phyloP scores from a whole-genome alignment of 1,140 invertebrate species.

The Goniozus legneri region DNA sequence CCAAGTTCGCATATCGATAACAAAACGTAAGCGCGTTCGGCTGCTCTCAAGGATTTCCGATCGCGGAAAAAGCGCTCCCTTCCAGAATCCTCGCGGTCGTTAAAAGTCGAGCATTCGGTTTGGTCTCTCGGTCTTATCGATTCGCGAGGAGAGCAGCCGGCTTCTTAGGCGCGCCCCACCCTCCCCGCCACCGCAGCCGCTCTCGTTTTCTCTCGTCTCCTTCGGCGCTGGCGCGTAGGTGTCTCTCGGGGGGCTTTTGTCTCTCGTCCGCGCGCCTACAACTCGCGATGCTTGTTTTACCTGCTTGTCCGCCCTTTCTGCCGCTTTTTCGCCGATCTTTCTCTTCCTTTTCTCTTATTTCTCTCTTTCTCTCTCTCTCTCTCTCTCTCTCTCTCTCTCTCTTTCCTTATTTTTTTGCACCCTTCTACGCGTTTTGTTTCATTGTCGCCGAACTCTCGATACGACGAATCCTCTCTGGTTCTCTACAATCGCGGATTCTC shows the following conservation, averaged over 20 bases:
- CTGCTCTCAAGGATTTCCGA: too few relatives aligned
- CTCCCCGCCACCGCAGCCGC: too few relatives aligned
- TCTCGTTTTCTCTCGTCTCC: background rate
- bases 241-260: background rate
- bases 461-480: background rate
- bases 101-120: too few relatives aligned
- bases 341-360: background rate
- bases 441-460: background rate
- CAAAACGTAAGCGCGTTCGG: too few relatives aligned
- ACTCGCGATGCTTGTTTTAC: too few relatives aligned
- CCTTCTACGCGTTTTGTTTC: too few relatives aligned
- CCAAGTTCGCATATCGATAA: too few relatives aligned
- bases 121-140: too few relatives aligned
- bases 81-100: too few relatives aligned
- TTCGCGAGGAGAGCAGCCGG: constrained; percentile 1
- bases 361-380: background rate
- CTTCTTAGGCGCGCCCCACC: too few relatives aligned
- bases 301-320: background rate
- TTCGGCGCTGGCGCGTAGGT: background rate
- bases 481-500: background rate
- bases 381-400: background rate
- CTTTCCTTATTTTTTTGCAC: background rate
- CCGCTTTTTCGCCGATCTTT: background rate
- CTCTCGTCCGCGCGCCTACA: background rate
- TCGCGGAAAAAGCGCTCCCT: too few relatives aligned